Percentiles rank a stretch among this genome's conserved stretches.
Conservation (phyloP, 2,888 invertebrate genomes). For the Marronus borbonicus region DNA sequence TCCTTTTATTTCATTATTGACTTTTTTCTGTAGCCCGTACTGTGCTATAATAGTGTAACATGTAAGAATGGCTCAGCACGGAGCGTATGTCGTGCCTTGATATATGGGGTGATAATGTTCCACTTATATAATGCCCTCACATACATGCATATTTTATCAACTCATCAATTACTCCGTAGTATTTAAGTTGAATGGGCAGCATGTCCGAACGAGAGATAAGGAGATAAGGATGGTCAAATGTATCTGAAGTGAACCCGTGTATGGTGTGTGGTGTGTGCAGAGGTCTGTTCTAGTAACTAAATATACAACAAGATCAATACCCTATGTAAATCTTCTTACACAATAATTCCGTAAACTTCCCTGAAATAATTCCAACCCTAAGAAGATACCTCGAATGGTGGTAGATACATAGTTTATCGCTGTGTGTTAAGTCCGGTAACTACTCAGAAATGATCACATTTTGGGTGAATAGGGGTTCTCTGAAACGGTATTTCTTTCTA, state of each 20-base stretch:
- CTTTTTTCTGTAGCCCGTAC: constrained; percentile 32
- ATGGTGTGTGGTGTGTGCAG: background rate
- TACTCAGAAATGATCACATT: no score
- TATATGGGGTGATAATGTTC: constrained; percentile 48
- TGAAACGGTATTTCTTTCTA: no score
- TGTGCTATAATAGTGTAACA: constrained; percentile 27
- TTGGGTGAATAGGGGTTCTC: no score
- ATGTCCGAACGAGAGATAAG: constrained; percentile 26
- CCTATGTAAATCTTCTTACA: constrained; percentile 19
- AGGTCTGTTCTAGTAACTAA: background rate
- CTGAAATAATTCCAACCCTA: no score
- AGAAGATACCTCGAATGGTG: no score
- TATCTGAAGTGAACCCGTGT: background rate
- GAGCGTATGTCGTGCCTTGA: constrained; percentile 40
- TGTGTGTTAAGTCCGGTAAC: no score
- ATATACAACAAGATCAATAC: constrained; percentile 16
- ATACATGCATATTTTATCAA: constrained; percentile 46
- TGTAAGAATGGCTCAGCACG: constrained; percentile 34
- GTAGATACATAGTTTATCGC: no score
- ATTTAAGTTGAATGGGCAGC: constrained; percentile 21
- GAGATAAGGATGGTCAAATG: constrained; percentile 36
- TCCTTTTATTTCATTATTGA: constrained; percentile 48
- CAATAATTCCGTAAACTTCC: background rate
- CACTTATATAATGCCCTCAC: constrained; percentile 41
- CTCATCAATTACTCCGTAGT: constrained; percentile 44